These are phyloP conservation scores for Cheilosia vulpina DNA, from an alignment of 2,888 invertebrate genomes.

Conservation along the genomic window DNA sequence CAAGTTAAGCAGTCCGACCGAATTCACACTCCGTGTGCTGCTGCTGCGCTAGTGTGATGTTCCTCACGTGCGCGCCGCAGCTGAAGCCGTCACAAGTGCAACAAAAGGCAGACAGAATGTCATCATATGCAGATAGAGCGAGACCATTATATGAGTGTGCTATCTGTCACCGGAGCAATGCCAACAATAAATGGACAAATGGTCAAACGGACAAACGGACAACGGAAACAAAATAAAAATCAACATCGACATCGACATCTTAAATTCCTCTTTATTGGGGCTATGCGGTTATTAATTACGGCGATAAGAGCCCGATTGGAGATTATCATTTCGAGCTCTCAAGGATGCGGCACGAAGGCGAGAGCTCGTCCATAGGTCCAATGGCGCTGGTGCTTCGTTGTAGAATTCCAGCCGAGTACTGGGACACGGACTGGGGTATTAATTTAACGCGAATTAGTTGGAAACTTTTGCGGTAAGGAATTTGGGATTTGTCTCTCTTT, in stretches of 20 bases:
- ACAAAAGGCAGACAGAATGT: constrained; percentile 2
- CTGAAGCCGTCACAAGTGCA: constrained; percentile 59
- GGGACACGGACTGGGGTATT: constrained; percentile 35
- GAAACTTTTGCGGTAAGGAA: constrained; percentile 46
- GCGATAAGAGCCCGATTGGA: constrained; percentile 71
- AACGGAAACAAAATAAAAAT: constrained; percentile 39
- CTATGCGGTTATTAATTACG: constrained; percentile 70
- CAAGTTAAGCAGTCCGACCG: constrained; percentile 28
- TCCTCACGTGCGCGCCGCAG: constrained; percentile 34
- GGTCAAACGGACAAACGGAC: constrained; percentile 12
- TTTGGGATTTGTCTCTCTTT: constrained; percentile 19
- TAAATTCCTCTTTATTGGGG: constrained; percentile 71
- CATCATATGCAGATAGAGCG: constrained; percentile 32
- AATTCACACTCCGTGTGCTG: constrained; percentile 26
- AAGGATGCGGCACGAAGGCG: constrained; percentile 13
- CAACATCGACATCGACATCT: constrained; percentile 66
- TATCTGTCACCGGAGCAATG: constrained; percentile 33
- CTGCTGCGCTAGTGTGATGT: constrained; percentile 10
- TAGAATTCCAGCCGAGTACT: constrained; percentile 44
- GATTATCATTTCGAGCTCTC: constrained; percentile 64
- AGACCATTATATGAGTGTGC: constrained; percentile 18
- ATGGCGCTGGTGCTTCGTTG: constrained; percentile 22
- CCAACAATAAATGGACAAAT: constrained; percentile 38
- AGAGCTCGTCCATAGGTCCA: constrained; percentile 7
- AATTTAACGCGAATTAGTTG: constrained; percentile 68